Conservation (phyloP, 2,797 vertebrate genomes). For the Oreochromis mossambicus region DNA sequence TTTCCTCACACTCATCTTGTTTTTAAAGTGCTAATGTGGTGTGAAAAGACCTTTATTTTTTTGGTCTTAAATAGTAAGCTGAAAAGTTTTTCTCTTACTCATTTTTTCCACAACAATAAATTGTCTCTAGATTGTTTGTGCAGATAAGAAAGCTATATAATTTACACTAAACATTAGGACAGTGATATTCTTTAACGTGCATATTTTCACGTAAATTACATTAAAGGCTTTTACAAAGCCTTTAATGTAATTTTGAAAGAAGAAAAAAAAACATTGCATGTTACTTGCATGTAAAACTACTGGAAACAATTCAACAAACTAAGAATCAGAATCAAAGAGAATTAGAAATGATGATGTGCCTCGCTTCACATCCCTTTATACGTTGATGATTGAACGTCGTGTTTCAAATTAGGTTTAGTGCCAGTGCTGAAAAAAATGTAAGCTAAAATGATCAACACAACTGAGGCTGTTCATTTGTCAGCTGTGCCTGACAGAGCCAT, state of each 20-base stretch:
- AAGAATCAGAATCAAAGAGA: neutral
- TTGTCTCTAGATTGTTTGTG: neutral
- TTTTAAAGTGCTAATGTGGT: neutral
- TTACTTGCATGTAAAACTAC: neutral
- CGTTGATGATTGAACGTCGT: conserved; percentile 34
- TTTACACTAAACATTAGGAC: neutral
- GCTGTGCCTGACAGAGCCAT: conserved; percentile 9
- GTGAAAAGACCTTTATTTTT: neutral
- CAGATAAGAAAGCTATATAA: neutral
- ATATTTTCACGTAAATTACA: neutral
- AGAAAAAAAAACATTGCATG: neutral
- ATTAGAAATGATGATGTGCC: conserved; percentile 7
- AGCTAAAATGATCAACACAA: conserved; percentile 51
- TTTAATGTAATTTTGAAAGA: neutral
- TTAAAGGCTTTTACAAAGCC: neutral
- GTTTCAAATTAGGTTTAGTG: conserved; percentile 38
- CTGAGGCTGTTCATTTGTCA: conserved; percentile 54
- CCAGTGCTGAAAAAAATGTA: conserved; percentile 44
- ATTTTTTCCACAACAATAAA: neutral
- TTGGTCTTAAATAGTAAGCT: neutral
- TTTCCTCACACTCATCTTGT: neutral
- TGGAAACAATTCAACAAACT: neutral
- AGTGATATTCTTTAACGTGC: neutral
- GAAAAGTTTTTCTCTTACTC: neutral
- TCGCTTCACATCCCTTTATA: conserved; percentile 8